A percentile compares a stretch with the other conserved stretches of the same genome.
Evolutionary conservation across 2,113 vertebrate species (phyloP).

Genomic region (Etia nguti): DNA sequence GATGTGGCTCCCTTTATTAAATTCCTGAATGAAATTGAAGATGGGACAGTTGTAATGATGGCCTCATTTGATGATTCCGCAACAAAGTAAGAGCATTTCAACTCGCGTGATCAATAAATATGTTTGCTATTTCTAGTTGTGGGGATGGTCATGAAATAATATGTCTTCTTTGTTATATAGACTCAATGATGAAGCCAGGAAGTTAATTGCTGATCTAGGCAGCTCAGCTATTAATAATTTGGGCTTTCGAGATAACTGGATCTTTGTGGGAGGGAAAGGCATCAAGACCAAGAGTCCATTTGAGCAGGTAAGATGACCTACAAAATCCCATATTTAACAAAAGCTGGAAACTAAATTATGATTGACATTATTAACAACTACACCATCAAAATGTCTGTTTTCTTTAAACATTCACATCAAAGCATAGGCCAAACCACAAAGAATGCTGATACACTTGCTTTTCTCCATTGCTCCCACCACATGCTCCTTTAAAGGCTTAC

Average conservation of each 20-base stretch:
- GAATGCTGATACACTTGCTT: background rate
- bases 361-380: background rate
- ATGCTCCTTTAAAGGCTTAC: background rate
- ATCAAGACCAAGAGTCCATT: slow-evolving; percentile 98
- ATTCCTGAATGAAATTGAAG: slow-evolving; percentile 84
- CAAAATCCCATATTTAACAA: background rate
- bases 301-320: slow-evolving; percentile 83
- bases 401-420: background rate
- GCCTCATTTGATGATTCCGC: slow-evolving; percentile 90
- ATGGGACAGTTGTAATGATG: slow-evolving; percentile 91
- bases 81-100: slow-evolving; percentile 80
- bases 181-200: slow-evolving; percentile 86
- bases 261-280: slow-evolving; percentile 97
- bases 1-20: slow-evolving; percentile 85
- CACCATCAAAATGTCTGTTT: background rate
- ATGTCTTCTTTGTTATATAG: slow-evolving; percentile 55
- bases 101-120: background rate
- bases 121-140: background rate
- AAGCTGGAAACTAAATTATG: background rate
- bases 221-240: slow-evolving; percentile 79
- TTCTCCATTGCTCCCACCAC: background rate
- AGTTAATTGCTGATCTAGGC: slow-evolving; percentile 84
- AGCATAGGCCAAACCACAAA: background rate
- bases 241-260: slow-evolving; percentile 94
- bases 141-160: background rate